Base-by-base conservation (phyloP, 2,888 invertebrate species). In the Hypolimnas misippus region DNA sequence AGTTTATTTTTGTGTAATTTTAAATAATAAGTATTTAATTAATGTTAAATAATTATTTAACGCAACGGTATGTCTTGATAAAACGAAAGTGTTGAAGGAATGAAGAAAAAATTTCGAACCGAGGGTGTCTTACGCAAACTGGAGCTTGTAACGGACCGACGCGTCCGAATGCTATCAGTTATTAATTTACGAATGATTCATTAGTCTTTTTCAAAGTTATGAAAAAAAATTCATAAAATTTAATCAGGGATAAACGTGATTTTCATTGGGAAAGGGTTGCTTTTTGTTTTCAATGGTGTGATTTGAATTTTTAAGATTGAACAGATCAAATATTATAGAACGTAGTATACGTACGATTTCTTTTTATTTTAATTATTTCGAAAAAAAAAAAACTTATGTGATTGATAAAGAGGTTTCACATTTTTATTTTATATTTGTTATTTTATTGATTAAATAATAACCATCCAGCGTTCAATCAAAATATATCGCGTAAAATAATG, bases 111-210 rank as follows among this genome's bases (percentile, higher is more conserved):
- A 14, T 1, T n/a, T n/a, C 3, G 1, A 49, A 14, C 12, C 1
- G 21, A 49, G 25, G n/a, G 46, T 25, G 14, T 54, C 65, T 65
- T 63, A 63, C 59, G 59, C 59, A 62, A 66, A 66, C 62, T 12
- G 29, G 38, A 44, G 57, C 57, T 87, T 56, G 51, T 42, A 33
- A 44, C 55, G 54, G 46, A 33, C 49, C 61, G 55, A 29, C 49
- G 25, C 50, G 33, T 21, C 40, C 42, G 63, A 62, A 56, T 40
- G 52, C 46, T 62, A 66, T 66, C 62, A 66, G 89, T 90, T 89
- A 91, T 90, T 90, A 90, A 92, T 90, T 91, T 79, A 70, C 82
- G 77, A 86, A 85, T 89, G 89, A 92, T 90, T 91, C 90, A 90
- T 91, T 63, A 62, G 65, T 62, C 49, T 59, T 66, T 62, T 40